These are phyloP conservation scores for Butorides virescens DNA, from an alignment of 2,113 vertebrate species.

Conservation along the genomic window DNA sequence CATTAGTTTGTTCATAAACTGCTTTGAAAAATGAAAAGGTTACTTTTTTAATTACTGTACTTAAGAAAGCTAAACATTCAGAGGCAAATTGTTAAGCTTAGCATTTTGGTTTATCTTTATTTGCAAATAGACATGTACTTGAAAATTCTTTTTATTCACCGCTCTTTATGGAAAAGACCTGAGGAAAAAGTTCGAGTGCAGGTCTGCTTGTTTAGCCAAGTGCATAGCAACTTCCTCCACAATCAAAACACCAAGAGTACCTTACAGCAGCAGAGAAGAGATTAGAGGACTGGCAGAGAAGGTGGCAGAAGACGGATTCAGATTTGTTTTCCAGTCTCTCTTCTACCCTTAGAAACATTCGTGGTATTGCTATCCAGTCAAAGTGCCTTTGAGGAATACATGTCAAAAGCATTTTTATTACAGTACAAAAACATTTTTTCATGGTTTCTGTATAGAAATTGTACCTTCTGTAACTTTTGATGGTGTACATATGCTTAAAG, in stretches of 20 bases:
- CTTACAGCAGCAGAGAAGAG: neutral
- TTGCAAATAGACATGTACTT: neutral
- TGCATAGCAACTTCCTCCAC: neutral
- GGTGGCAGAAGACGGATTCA: neutral
- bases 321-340: neutral
- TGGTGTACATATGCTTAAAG: neutral
- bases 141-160: neutral
- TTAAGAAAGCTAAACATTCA: neutral
- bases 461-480: neutral
- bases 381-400: neutral
- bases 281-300: neutral
- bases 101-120: neutral
- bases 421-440: neutral
- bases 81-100: neutral
- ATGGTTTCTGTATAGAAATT: neutral
- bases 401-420: neutral
- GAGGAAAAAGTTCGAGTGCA: neutral
- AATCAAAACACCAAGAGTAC: neutral
- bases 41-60: neutral
- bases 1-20: neutral
- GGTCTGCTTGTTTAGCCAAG: neutral
- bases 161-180: neutral
- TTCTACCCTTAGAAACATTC: neutral
- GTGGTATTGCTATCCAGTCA: neutral
- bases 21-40: neutral